phyloP scores from a whole-genome alignment of 2,797 vertebrate species.

The Cossypha niveicapilla region DNA sequence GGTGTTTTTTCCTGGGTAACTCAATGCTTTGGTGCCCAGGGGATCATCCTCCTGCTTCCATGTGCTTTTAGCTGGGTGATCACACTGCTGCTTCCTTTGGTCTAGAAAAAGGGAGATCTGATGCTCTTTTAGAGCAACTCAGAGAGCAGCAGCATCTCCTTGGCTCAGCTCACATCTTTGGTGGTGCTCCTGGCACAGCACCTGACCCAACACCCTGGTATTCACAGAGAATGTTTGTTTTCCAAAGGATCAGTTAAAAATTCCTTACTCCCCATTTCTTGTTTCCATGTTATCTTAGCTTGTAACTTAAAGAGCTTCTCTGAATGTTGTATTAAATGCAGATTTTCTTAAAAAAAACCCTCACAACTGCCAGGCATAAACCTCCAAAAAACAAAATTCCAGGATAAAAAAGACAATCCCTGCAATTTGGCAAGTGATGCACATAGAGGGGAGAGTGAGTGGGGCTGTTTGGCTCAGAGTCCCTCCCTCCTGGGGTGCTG shows the following conservation, averaged over 20 bases:
- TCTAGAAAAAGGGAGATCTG: background rate
- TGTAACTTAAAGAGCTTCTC: background rate
- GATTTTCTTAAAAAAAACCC: background rate
- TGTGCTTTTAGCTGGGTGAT: background rate
- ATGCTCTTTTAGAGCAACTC: background rate
- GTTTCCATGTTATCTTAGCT: background rate
- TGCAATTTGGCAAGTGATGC: background rate
- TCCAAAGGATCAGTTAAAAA: background rate
- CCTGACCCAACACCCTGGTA: background rate
- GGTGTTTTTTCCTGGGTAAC: background rate
- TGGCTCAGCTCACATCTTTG: background rate
- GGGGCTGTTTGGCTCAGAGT: background rate
- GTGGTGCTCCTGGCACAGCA: background rate
- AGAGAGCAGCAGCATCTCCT: background rate
- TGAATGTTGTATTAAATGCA: background rate
- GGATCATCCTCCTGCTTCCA: background rate
- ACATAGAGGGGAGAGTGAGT: background rate
- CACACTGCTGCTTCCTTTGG: background rate
- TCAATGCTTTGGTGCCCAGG: background rate
- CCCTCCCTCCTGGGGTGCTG: background rate
- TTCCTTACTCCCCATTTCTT: background rate
- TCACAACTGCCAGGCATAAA: background rate
- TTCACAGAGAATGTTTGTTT: background rate
- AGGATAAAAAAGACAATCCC: background rate
- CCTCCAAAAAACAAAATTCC: background rate